Base-by-base conservation (phyloP, 1,140 invertebrate species). In the Geopemphigus sp. region DNA sequence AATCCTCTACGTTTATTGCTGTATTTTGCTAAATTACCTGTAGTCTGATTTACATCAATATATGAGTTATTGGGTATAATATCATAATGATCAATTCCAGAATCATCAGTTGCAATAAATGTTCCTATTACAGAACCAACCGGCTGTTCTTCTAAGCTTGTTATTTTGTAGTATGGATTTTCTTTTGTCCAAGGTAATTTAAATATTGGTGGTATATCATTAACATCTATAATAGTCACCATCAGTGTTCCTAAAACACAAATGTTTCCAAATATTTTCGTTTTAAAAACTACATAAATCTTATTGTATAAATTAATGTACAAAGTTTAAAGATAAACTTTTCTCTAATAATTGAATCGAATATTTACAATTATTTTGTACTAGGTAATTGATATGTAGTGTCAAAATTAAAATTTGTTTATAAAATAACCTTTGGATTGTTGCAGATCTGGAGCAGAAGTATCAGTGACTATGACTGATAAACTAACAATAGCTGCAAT, bases 161-260 rank as follows among this genome's bases (percentile, higher is more conserved):
- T 90, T 83, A 90, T 88, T 81, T 86, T 87, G 84, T 92, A 93
- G 63, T 86, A 88, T 10, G 90, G 90, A 83, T 90, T 89, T 57
- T 90, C 89, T 83, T 88, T 87, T 1, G 91, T 92, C 92, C 93
- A 93, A 0, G 92, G 92, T 68, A 89, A 87, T 76, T 87, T 84
- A 83, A 94, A 94, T 81, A 86, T 85, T 14, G 91, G 91, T 5
- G 89, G 85, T 81, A 88, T 87, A 82, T 90, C 89, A 84, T 92
- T 92, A 22, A 90, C 91, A 84, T 96, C 95, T 50, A 95, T 91
- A 61, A 97, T 93, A 3, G 91, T 94, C 32, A 97, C 91, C 80
- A 95, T 91, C 8, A 97, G 85, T 73, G 91, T 90, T 39, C 94
- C 93, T 91, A 84, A 45, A 82, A 82, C 8, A 39, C 32, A 39